phyloP scores from a whole-genome alignment of 2,797 vertebrate species.

The Ctenopoma kingsleyae region DNA sequence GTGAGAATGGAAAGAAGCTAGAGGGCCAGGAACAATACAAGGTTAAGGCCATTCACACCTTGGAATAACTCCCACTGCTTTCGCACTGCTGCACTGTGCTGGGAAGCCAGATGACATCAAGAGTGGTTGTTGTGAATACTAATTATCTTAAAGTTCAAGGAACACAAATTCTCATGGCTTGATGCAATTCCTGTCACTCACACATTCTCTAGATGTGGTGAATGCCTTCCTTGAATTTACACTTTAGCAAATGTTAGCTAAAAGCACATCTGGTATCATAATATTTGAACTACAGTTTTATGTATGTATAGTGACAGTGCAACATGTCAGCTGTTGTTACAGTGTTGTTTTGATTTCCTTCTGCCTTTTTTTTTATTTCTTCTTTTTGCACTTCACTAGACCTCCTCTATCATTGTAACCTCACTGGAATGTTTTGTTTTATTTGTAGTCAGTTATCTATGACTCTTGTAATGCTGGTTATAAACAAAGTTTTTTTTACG shows the following conservation, averaged over 20 bases:
- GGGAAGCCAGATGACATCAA: constrained; percentile 28
- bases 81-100: constrained; percentile 40
- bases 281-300: neutral
- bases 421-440: constrained; percentile 48
- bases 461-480: constrained; percentile 27
- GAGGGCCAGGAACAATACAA: constrained; percentile 44
- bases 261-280: neutral
- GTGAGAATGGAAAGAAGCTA: constrained; percentile 28
- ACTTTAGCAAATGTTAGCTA: constrained; percentile 2
- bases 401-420: constrained; percentile 8
- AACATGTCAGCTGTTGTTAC: neutral
- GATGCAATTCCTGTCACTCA: constrained; percentile 5
- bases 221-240: neutral
- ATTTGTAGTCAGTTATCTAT: constrained; percentile 16
- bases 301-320: neutral
- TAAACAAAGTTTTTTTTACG: constrained; percentile 54
- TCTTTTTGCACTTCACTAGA: neutral
- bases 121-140: constrained; percentile 45
- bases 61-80: constrained; percentile 30
- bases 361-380: neutral
- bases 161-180: constrained; percentile 14
- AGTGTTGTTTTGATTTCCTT: neutral
- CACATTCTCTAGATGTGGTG: neutral
- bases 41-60: constrained; percentile 45
- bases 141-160: constrained; percentile 56